Evolutionary conservation across 2,888 invertebrate species (phyloP), one percentile per base, ranked within the genome.

Genomic region (Glomeris marginata): DNA sequence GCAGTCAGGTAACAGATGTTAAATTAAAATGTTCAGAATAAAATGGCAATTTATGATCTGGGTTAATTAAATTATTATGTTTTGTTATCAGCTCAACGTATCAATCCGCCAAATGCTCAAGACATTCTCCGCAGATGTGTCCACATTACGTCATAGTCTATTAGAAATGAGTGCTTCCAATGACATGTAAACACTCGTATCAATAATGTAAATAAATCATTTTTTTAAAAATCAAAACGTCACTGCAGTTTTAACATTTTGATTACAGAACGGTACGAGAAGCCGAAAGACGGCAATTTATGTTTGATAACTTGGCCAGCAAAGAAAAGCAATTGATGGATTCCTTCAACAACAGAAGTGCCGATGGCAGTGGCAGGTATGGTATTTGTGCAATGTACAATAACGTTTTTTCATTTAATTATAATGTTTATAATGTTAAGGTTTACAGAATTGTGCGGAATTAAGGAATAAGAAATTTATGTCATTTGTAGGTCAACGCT

Each of bases 311-410:
- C 34, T 55, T 67, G 34, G 58, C 56, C 2, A 64, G 63, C n/a
- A 63, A 64, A 53, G 64, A 63, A 50, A 63, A 63, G 51, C 65
- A 66, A 51, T 59, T 67, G 44, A 64, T 66, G 41, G 59, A 62
- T 49, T 63, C 64, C 2, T 60, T 64, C 41, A 59, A 16, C 1
- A 35, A 35, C 28, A 40, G 33, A 42, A 20, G 6, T 18, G 5
- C 42, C 5, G 21, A 42, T 21, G 5, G 21, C 28, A 34, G 40
- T 28, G 47, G 41, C 28, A 38, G 41, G 47, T 47, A 22, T 40
- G 8, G 37, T 45, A 2, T 8, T 40, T 40, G 40, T 40, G 36
- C 10, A 13, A 11, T 35, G 36, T 13, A 35, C 10, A 35, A 35
- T 10, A 35, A 35, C 10, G 13, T 15, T 15, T 40, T 40, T 15